phyloP scores from a whole-genome alignment of 2,113 vertebrate genomes.

The Platycercus adscitus region DNA sequence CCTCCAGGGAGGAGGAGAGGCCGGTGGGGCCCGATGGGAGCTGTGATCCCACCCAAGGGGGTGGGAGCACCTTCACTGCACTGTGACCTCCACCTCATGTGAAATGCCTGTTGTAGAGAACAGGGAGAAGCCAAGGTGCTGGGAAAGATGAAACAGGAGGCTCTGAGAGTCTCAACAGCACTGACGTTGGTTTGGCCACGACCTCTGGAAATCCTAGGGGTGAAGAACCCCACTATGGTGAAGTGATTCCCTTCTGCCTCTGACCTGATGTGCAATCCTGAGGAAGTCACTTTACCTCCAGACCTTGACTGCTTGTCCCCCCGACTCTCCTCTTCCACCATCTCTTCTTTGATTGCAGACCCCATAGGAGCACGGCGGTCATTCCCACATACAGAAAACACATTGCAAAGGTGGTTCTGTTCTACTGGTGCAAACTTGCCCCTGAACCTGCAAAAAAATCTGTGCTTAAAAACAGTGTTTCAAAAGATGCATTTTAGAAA shows the following conservation, averaged over 20 bases:
- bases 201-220: background rate
- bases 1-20: background rate
- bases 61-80: background rate
- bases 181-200: background rate
- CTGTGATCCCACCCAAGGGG: background rate
- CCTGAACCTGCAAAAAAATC: background rate
- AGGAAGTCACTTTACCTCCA: background rate
- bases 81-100: background rate
- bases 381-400: background rate
- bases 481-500: background rate
- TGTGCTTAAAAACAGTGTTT: background rate
- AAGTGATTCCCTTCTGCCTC: background rate
- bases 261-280: background rate
- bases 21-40: rapidly evolving
- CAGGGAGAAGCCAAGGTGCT: background rate
- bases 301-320: background rate
- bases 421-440: background rate
- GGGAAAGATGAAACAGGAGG: background rate
- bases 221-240: background rate
- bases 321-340: background rate
- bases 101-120: background rate
- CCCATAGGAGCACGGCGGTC: rapidly evolving
- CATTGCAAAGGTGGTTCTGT: background rate
- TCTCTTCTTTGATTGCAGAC: background rate
- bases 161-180: background rate